Base-by-base conservation (phyloP, 1,140 invertebrate species). In the Heliconius hewitsoni region DNA sequence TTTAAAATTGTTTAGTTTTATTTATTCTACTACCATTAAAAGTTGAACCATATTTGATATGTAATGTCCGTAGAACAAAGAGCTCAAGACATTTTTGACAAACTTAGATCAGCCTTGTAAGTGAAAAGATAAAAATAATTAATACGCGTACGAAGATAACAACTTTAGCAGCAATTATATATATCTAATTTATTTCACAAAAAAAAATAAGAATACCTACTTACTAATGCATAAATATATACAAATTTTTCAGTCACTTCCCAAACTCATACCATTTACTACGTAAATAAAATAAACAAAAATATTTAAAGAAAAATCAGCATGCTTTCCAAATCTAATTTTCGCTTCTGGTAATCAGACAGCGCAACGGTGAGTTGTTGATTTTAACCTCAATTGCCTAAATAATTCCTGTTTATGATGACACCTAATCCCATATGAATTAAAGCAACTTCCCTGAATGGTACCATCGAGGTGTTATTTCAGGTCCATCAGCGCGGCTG, bases 401-500 rank as follows among this genome's bases (percentile, higher is more conserved):
- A 94, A 94, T 94, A 93, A 92, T 91, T 91, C 90, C 89, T 93
- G 91, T 94, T 94, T 94, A 94, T 93, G 93, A 93, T 92, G 93
- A 94, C 92, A 94, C 88, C 92, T 91, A 93, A 94, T 94, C 93
- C 93, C 91, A 85, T 92, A 93, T 94, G 90, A 93, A 94, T 93
- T 92, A 93, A 93, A 92, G 90, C 75, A 85, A 86, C 89, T 90
- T 91, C 89, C 87, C 86, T 87, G 88, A 86, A 89, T 87, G 83
- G 86, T 84, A 87, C 82, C 87, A 90, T 89, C 81, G 85, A 90
- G 87, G 87, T 94, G 92, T 94, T 93, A 94, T 94, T 94, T 90
- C 89, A 93, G 89, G 91, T 90, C 89, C 89, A 88, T 92, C 91
- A 91, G 89, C 82, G 84, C 84, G 90, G 91, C 89, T 87, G 91